Evolutionary conservation across 2,888 invertebrate genomes (phyloP), one percentile per base, ranked within the genome.

Genomic region (Homarus gammarus): DNA sequence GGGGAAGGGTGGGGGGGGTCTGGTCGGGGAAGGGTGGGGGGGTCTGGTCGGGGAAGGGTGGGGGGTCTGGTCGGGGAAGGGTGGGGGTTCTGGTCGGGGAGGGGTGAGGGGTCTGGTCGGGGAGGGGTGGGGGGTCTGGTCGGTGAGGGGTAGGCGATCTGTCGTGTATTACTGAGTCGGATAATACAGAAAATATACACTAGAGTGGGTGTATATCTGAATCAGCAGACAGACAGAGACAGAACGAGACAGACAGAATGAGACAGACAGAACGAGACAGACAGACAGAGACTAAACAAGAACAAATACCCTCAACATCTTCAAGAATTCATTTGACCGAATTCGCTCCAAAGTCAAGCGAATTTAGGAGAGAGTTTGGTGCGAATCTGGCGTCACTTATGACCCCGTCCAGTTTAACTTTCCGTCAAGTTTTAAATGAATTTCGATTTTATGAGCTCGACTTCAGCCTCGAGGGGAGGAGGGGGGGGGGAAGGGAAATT

Each of bases 401-500:
- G 56, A 56, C 22, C 56, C 18, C 22, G 22, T 15, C 12, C 22
- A 18, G 18, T 56, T 18, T 56, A 56, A 56, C 56, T 56, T 56
- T 18, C 56, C 56, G 3, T 56, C 10, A 56, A 56, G 18, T 56
- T 56, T 56, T 56, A 56, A 56, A 18, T 56, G 56, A 56, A 56
- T 56, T 56, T 56, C 56, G 56, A 56, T 56, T 56, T 56, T 56
- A 56, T 56, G 22, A 56, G 56, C 56, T 56, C 56, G 12, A n/a
- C n/a, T n/a, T n/a, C n/a, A n/a, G n/a, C n/a, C n/a, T n/a, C n/a
- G n/a, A n/a, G n/a, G n/a, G n/a, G n/a, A n/a, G n/a, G n/a, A n/a
- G n/a, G n/a, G n/a, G n/a, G n/a, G n/a, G n/a, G n/a, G n/a, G n/a
- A n/a, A n/a, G n/a, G n/a, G n/a, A n/a, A n/a, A n/a, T n/a, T n/a